phyloP scores from a whole-genome alignment of 2,888 invertebrate genomes.

The Pseudococcus viburni region DNA sequence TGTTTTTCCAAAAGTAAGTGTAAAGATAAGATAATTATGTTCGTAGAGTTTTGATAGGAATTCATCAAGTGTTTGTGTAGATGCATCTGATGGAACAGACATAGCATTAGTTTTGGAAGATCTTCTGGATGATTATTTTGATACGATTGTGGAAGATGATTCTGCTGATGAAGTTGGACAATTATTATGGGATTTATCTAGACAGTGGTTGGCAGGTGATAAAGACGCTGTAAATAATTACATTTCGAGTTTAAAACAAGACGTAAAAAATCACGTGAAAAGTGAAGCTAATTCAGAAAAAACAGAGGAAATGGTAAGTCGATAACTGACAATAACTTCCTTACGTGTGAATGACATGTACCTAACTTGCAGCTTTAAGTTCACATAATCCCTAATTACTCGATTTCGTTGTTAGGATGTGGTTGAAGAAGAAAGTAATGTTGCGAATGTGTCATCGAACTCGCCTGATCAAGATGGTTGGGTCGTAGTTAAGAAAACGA shows the following conservation, averaged over 20 bases:
- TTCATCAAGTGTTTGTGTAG: not conserved
- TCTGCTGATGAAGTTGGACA: conserved; percentile 17
- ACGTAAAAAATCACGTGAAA: not conserved
- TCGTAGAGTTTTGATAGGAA: not conserved
- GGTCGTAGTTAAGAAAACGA: conserved; percentile 11
- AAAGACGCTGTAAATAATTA: not conserved
- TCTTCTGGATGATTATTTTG: not conserved
- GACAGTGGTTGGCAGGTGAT: conserved; percentile 19
- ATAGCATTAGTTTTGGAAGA: conserved; percentile 32
- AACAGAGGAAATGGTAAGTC: not conserved
- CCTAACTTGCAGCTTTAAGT: not conserved
- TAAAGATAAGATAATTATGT: not conserved
- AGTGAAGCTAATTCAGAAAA: not conserved
- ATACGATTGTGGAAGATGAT: conserved; percentile 29
- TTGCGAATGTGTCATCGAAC: not conserved
- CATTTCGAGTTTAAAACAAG: not conserved
- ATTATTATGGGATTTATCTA: conserved; percentile 24
- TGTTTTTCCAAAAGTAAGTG: conserved; percentile 27
- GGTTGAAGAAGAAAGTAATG: not conserved
- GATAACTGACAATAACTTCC: not conserved
- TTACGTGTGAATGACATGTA: not conserved
- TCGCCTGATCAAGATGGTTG: not conserved
- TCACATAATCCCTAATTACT: not conserved
- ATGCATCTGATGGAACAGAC: not conserved
- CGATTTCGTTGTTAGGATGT: not conserved